Evolutionary conservation across 1,140 invertebrate species (phyloP).

Genomic region (Megalopta genalis): DNA sequence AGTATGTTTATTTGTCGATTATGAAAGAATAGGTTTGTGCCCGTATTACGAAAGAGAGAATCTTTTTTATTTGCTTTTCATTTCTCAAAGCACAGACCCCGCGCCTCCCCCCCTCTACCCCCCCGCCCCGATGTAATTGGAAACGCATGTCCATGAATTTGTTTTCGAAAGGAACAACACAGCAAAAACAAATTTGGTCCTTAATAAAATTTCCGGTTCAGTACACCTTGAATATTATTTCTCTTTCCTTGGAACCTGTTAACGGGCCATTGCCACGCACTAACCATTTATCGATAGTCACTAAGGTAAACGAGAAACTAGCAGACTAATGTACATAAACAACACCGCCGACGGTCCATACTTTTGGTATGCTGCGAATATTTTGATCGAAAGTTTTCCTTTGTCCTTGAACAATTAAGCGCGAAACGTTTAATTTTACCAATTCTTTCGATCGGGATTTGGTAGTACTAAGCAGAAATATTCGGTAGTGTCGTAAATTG

Average conservation of each 20-base stretch:
- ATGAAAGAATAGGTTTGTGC: slow-evolving; percentile 67
- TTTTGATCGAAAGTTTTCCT: no score
- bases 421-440: no score
- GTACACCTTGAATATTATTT: slow-evolving; percentile 44
- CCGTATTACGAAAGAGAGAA: slow-evolving; percentile 47
- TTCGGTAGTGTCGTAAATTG: no score
- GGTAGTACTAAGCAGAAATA: no score
- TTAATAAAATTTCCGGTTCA: slow-evolving; percentile 75
- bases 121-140: slow-evolving; percentile 34
- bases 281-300: background rate
- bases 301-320: background rate
- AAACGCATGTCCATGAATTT: slow-evolving; percentile 55
- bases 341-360: no score
- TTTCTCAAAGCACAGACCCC: slow-evolving; percentile 45
- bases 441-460: no score
- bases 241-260: slow-evolving; percentile 5
- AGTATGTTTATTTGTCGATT: slow-evolving; percentile 61
- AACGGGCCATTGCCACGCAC: no score
- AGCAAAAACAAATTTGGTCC: slow-evolving; percentile 55
- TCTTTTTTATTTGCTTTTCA: slow-evolving; percentile 62
- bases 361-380: no score
- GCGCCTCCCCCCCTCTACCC: no score
- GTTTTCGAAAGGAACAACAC: slow-evolving; percentile 53
- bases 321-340: background rate
- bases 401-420: no score